Conservation (phyloP, 2,888 invertebrate genomes). For the Dryadula phaetusa region DNA sequence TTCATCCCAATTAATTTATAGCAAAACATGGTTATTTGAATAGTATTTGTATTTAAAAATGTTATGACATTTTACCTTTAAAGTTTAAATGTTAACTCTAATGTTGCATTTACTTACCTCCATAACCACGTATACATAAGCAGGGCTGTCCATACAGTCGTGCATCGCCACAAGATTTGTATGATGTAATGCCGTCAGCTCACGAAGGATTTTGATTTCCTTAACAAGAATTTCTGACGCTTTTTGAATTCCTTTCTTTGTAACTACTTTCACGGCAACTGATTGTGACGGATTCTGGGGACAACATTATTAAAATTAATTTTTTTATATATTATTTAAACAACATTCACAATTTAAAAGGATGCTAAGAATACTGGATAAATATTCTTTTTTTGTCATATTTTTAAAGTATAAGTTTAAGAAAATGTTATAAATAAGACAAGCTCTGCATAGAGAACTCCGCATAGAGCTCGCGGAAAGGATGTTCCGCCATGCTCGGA, state of each 20-base stretch:
- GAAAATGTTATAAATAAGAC: no score
- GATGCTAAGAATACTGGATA: no score
- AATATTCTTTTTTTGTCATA: no score
- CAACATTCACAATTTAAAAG: no score
- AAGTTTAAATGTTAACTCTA: background rate
- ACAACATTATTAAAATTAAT: constrained; percentile 18
- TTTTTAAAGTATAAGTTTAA: no score
- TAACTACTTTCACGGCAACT: constrained; percentile 99
- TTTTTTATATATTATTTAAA: no score
- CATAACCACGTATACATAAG: constrained; percentile 99
- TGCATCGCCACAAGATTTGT: constrained; percentile 99
- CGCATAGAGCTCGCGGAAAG: no score
- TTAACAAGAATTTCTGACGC: constrained; percentile 98
- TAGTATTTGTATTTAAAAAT: background rate
- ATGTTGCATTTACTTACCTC: constrained; percentile 89
- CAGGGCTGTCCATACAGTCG: constrained; percentile 98
- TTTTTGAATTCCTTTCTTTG: constrained; percentile 98
- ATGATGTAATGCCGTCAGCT: constrained; percentile 98
- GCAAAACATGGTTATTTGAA: no score
- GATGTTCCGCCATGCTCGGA: no score
- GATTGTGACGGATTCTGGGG: constrained; percentile 91
- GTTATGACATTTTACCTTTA: background rate
- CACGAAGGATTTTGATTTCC: constrained; percentile 99
- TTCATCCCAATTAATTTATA: no score
- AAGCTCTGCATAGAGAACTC: no score